phyloP scores from a whole-genome alignment of 1,140 invertebrate genomes.

The Anoplophora glabripennis region DNA sequence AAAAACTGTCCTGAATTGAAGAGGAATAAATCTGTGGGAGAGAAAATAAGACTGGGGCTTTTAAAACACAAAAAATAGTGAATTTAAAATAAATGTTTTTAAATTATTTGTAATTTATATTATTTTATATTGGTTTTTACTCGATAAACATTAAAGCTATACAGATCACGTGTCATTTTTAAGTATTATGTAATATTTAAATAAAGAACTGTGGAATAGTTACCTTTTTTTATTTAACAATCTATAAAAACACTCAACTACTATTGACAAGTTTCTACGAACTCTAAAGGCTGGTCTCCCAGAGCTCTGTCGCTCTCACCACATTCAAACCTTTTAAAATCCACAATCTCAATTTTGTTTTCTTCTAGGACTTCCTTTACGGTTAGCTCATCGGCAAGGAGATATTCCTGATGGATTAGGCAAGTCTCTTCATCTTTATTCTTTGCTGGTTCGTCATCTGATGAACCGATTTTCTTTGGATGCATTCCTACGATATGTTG shows the following conservation, averaged over 20 bases:
- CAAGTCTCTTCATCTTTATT: slow-evolving; percentile 69
- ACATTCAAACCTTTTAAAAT: slow-evolving; percentile 83
- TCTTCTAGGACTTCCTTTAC: slow-evolving; percentile 72
- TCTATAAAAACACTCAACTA: not conserved
- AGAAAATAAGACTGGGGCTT: slow-evolving; percentile 3
- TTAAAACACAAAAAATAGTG: too few species aligned
- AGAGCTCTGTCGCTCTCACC: slow-evolving; percentile 57
- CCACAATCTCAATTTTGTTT: slow-evolving; percentile 67
- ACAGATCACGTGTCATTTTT: too few species aligned
- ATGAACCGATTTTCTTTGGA: slow-evolving; percentile 72
- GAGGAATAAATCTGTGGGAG: slow-evolving; percentile 22
- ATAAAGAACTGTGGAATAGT: too few species aligned
- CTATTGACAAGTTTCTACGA: slow-evolving; percentile 62
- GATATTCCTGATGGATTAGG: slow-evolving; percentile 83
- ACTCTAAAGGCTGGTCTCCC: slow-evolving; percentile 55
- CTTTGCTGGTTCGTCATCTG: slow-evolving; percentile 59
- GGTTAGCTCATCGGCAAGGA: slow-evolving; percentile 71
- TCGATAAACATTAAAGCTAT: too few species aligned
- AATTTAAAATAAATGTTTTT: too few species aligned
- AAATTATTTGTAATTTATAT: too few species aligned
- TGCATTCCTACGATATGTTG: slow-evolving; percentile 93
- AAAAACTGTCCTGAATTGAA: slow-evolving; percentile 26
- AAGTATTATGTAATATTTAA: too few species aligned
- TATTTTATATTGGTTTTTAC: too few species aligned
- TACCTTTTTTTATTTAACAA: too few species aligned